phyloP scores from a whole-genome alignment of 2,113 vertebrate genomes.

The Trematocara nigrifrons region DNA sequence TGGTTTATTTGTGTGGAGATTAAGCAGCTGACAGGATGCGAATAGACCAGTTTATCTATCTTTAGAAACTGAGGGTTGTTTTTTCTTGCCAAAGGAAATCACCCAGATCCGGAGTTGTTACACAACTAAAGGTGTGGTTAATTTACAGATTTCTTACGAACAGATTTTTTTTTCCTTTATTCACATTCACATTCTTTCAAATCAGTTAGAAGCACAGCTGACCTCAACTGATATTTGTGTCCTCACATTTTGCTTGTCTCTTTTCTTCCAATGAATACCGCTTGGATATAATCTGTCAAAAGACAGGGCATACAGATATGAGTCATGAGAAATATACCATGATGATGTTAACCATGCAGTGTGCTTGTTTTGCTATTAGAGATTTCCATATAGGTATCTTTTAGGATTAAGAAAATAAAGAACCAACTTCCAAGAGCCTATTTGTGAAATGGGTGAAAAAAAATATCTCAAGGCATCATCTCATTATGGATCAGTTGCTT shows the following conservation, averaged over 20 bases:
- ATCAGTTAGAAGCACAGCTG: not conserved
- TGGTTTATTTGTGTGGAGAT: conserved; percentile 61
- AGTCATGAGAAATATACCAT: not conserved
- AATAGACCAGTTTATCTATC: conserved; percentile 69
- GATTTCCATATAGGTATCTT: not conserved
- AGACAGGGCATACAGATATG: not conserved
- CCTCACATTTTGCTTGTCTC: not conserved
- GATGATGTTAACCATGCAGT: not conserved
- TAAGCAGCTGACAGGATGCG: conserved; percentile 56
- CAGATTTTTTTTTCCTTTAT: not conserved
- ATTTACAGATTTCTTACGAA: conserved; percentile 14
- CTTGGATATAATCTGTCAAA: not conserved
- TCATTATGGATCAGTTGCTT: conserved; percentile 9
- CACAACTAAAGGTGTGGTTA: conserved; percentile 60
- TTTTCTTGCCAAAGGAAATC: conserved; percentile 67
- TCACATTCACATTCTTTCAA: not conserved
- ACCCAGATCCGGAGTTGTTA: conserved; percentile 62
- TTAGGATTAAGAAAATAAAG: not conserved
- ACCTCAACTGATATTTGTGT: not conserved
- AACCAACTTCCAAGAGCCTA: not conserved
- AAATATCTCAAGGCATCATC: not conserved
- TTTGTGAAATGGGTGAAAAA: not conserved
- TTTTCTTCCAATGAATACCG: not conserved
- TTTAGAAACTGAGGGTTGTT: conserved; percentile 61
- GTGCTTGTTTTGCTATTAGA: not conserved